phyloP scores from a whole-genome alignment of 1,140 invertebrate genomes.

The Babylonia areolata region DNA sequence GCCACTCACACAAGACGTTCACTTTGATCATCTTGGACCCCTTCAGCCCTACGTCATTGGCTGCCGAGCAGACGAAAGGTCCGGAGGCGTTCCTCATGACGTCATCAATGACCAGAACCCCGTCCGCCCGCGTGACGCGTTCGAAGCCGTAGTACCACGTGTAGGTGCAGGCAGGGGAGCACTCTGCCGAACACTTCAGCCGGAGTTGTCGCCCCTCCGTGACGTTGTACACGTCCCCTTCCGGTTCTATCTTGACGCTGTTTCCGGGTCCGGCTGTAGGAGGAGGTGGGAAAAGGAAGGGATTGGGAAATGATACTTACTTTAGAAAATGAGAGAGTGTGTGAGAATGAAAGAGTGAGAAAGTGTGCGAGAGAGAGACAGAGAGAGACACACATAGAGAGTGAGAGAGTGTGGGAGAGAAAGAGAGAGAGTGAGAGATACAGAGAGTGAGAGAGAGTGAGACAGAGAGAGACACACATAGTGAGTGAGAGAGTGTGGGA shows the following conservation, averaged over 20 bases:
- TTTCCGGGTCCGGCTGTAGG: slow-evolving; percentile 37
- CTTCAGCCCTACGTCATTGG: slow-evolving; percentile 39
- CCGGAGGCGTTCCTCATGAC: slow-evolving; percentile 18
- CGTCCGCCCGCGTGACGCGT: slow-evolving; percentile 26
- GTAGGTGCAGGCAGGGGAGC: slow-evolving; percentile 45
- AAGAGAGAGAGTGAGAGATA: too few species aligned
- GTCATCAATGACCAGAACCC: slow-evolving; percentile 1
- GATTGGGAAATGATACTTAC: too few species aligned
- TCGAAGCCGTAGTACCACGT: slow-evolving; percentile 39
- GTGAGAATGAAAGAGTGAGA: too few species aligned
- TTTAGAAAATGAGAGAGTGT: too few species aligned
- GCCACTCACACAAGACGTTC: slow-evolving; percentile 38
- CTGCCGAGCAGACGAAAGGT: slow-evolving; percentile 40
- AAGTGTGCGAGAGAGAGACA: too few species aligned
- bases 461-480: too few species aligned
- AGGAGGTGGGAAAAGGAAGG: neutral
- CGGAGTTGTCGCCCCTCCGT: slow-evolving; percentile 33
- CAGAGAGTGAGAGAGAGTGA: too few species aligned
- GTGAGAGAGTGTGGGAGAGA: too few species aligned
- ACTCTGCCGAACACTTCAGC: slow-evolving; percentile 36
- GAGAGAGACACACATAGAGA: too few species aligned
- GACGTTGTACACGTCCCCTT: slow-evolving; percentile 25
- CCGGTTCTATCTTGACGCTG: slow-evolving; percentile 36
- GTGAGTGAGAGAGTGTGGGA: too few species aligned
- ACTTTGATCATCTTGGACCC: slow-evolving; percentile 40